phyloP scores from a whole-genome alignment of 2,113 vertebrate species.

The Beaufortia kweichowensis region DNA sequence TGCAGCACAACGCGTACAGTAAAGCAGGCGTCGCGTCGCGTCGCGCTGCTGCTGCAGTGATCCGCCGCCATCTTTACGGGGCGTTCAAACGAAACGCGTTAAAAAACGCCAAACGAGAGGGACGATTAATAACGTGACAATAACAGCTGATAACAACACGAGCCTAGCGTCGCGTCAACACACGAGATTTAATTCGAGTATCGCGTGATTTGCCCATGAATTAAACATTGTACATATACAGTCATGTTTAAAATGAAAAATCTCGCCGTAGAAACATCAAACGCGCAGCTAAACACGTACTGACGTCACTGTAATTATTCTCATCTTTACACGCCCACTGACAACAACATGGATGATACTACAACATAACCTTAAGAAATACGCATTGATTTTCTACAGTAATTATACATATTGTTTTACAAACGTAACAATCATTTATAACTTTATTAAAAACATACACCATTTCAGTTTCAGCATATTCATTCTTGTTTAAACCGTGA shows the following conservation, averaged over 20 bases:
- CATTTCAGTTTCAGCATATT: too few relatives aligned
- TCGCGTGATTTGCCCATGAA: too few relatives aligned
- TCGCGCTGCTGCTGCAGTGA: slow-evolving; percentile 80
- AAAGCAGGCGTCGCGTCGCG: slow-evolving; percentile 55
- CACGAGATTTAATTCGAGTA: too few relatives aligned
- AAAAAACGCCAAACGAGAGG: too few relatives aligned
- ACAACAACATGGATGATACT: not conserved
- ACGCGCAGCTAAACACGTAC: not conserved
- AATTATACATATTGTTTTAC: too few relatives aligned
- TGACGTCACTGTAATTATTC: not conserved
- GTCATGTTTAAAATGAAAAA: not conserved
- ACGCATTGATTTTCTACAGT: too few relatives aligned
- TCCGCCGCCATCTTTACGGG: slow-evolving; percentile 91
- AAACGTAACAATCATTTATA: too few relatives aligned
- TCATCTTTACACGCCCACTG: not conserved
- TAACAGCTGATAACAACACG: too few relatives aligned
- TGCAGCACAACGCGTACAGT: too few relatives aligned
- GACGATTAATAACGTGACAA: too few relatives aligned
- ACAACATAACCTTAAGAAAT: not conserved
- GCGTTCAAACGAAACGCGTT: not conserved
- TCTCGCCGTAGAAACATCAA: not conserved
- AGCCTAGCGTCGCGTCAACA: too few relatives aligned
- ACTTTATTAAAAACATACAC: too few relatives aligned
- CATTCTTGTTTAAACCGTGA: not conserved
- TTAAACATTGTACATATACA: not conserved